Evolutionary conservation across 2,113 vertebrate genomes (phyloP), one percentile per base, ranked within the genome.

Genomic region (Bos javanicus): DNA sequence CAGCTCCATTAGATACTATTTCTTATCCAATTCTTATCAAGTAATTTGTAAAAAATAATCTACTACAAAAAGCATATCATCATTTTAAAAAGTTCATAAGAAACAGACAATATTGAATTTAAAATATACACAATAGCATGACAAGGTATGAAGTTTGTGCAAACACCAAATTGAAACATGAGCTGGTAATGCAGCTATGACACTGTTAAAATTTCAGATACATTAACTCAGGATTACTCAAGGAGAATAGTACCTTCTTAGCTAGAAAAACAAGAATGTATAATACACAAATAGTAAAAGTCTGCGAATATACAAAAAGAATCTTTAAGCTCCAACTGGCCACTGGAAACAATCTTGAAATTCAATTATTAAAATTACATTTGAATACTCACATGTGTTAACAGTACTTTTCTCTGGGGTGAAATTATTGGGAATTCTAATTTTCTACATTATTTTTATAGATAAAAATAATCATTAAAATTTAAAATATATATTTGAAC

Each of bases 1-100:
- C 80, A 95, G 21, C 28, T 48, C 62, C 82, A 64, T 0, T 5
- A 87, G 28, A 16, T 60, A 74, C 7, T 39, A 89, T 90, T 97
- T n/a, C 48, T 94, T 52, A 95, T 43, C 43, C 26, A 98, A 48
- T 62, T 28, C 3, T 0, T 0, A 95, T 33, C 19, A 23, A 5
- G 28, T 96, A 91, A 97, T 87, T 91, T 91, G 13, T 36, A 91
- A 56, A 94, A 43, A 59, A 97, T 43, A 43, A 93, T 26, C 26
- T 92, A 94, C 16, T 30, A 91, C 33, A 92, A 94, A 96, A 94
- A 91, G 8, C 33, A 7, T 25, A 48, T 54, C 5, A 56, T 54
- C 76, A 87, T 90, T 87, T 90, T 1, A 23, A 94, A 82, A 90
- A 30, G 28, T 33, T 80, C 90, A 92, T 57, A 78, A 94, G 21